phyloP scores from a whole-genome alignment of 2,113 vertebrate species.

The Panthera leo region DNA sequence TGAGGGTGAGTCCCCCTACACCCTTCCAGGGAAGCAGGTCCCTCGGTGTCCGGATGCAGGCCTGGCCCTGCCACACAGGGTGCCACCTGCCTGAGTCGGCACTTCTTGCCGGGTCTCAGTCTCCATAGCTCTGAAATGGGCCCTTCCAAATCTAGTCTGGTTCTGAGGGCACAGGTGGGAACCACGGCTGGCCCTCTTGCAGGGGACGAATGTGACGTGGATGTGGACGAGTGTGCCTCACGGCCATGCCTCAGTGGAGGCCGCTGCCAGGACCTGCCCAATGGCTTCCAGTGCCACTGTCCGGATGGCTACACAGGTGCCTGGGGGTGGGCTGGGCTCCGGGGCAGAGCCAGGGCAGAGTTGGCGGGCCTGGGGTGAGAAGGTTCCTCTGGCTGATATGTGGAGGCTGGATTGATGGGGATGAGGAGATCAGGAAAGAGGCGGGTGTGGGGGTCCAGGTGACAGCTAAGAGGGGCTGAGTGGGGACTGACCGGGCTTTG shows the following conservation, averaged over 20 bases:
- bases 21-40: neutral
- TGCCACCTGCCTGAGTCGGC: neutral
- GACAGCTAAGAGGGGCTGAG: neutral
- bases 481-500: neutral
- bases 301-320: conserved; percentile 92
- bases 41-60: neutral
- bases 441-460: too few species aligned
- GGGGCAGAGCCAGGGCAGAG: neutral
- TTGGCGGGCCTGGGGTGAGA: neutral
- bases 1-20: conserved; percentile 81
- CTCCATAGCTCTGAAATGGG: neutral
- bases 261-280: conserved; percentile 88
- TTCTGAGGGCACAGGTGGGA: neutral
- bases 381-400: neutral
- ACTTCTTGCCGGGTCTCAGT: neutral
- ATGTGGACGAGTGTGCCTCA: conserved; percentile 92
- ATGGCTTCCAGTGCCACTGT: conserved; percentile 91
- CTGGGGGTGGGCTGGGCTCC: neutral
- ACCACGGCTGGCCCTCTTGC: conserved; percentile 23
- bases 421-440: neutral
- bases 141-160: neutral
- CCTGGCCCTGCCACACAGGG: neutral
- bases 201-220: conserved; percentile 91
- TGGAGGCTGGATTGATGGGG: neutral
- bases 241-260: conserved; percentile 90